phyloP scores from a whole-genome alignment of 2,888 invertebrate species.

The Watsonalla binaria region DNA sequence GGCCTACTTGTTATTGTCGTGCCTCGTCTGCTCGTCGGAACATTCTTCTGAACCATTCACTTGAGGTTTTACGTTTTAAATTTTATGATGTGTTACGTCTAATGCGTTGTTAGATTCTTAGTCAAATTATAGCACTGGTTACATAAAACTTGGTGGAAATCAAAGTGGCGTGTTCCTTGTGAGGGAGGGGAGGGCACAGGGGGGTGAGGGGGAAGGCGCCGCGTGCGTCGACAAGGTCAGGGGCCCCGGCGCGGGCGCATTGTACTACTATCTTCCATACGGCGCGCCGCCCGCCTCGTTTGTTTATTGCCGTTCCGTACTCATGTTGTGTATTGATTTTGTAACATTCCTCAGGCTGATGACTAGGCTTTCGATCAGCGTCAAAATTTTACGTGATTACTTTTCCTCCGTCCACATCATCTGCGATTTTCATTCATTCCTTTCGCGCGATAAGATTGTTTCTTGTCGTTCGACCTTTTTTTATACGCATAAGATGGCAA shows the following conservation, averaged over 20 bases:
- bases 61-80: not conserved
- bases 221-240: slow-evolving; percentile 62
- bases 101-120: slow-evolving; percentile 8
- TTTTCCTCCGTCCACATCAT: not conserved
- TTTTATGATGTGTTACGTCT: not conserved
- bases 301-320: slow-evolving; percentile 27
- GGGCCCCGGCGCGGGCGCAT: slow-evolving; percentile 56
- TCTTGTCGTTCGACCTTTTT: too few relatives aligned
- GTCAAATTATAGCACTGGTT: slow-evolving; percentile 38
- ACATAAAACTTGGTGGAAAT: slow-evolving; percentile 57
- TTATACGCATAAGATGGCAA: too few relatives aligned
- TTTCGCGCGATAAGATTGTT: too few relatives aligned
- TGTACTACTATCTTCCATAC: slow-evolving; percentile 30
- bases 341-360: slow-evolving; percentile 1
- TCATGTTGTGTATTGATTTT: slow-evolving; percentile 2
- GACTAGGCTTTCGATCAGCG: not conserved
- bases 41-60: not conserved
- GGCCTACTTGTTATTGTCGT: not conserved
- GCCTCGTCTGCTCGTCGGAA: not conserved
- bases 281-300: slow-evolving; percentile 21
- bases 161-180: slow-evolving; percentile 43
- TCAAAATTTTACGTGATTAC: not conserved
- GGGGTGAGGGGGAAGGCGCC: slow-evolving; percentile 28
- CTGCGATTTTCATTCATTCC: too few relatives aligned
- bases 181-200: slow-evolving; percentile 25